These are phyloP conservation scores for Chascanopsetta lugubris DNA, from an alignment of 2,113 vertebrate genomes.

Conservation along the genomic window DNA sequence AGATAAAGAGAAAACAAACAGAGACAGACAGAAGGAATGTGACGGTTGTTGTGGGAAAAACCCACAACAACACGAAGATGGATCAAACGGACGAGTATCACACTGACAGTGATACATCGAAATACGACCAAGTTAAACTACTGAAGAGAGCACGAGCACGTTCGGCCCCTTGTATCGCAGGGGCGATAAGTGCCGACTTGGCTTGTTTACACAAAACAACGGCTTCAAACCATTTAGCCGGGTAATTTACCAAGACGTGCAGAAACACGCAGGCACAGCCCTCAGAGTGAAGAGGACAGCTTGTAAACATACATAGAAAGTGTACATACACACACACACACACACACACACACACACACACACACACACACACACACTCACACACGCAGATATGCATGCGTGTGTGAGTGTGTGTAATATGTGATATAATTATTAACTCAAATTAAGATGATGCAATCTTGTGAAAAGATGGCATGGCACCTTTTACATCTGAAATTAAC, in stretches of 20 bases:
- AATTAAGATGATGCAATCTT: too few species aligned
- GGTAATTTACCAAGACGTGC: background rate
- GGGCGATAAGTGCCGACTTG: too few species aligned
- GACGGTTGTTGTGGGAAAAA: background rate
- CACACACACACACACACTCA: too few species aligned
- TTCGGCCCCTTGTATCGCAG: background rate
- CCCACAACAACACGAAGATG: background rate
- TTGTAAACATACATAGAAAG: background rate
- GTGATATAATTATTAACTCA: too few species aligned
- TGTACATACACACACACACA: too few species aligned
- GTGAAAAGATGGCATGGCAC: too few species aligned
- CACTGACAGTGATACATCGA: background rate
- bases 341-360: too few species aligned
- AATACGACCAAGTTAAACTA: background rate
- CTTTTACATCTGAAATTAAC: background rate
- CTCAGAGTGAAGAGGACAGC: background rate
- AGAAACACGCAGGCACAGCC: background rate
- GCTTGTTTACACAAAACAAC: too few species aligned
- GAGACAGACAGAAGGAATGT: background rate
- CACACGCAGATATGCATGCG: too few species aligned
- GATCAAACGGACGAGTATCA: background rate
- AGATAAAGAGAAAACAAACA: constrained; percentile 31
- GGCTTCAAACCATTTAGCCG: background rate
- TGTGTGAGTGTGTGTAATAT: too few species aligned
- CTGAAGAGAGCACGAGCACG: background rate